Evolutionary conservation across 2,113 vertebrate genomes (phyloP).

Genomic region (Mixornis gularis): DNA sequence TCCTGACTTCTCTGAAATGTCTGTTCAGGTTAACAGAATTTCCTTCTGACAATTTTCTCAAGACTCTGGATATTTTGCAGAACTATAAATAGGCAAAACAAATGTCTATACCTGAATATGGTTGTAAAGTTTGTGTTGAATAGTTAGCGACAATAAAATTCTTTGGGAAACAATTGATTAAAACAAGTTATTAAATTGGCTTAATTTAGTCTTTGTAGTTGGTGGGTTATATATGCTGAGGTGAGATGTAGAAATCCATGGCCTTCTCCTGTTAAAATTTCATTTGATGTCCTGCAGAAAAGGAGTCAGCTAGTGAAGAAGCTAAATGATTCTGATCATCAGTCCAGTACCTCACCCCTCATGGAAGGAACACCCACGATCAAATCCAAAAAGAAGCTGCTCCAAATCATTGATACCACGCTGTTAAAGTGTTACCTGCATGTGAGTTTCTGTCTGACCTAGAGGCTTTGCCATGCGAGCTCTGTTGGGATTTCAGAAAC

Average conservation of each 20-base stretch:
- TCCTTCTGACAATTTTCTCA: background rate
- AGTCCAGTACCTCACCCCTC: conserved; percentile 89
- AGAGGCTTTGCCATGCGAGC: rapidly evolving
- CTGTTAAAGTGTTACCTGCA: conserved; percentile 96
- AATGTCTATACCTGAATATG: background rate
- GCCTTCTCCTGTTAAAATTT: background rate
- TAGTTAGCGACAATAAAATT: background rate
- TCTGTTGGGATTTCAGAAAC: background rate
- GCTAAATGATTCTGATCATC: conserved; percentile 90
- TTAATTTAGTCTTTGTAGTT: background rate
- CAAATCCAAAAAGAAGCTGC: conserved; percentile 93
- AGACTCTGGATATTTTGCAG: background rate
- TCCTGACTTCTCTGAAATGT: background rate
- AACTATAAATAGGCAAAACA: background rate
- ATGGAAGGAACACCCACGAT: conserved; percentile 97
- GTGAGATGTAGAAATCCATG: background rate
- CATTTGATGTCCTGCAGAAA: conserved; percentile 75
- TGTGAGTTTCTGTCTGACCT: conserved; percentile 67
- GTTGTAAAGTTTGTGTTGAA: background rate
- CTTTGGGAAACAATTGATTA: background rate
- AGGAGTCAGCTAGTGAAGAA: conserved; percentile 95
- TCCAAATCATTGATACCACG: conserved; percentile 97
- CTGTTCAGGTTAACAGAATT: background rate
- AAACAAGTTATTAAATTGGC: background rate
- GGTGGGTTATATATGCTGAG: background rate